phyloP scores from a whole-genome alignment of 2,888 invertebrate species.

The Plebejus anna region DNA sequence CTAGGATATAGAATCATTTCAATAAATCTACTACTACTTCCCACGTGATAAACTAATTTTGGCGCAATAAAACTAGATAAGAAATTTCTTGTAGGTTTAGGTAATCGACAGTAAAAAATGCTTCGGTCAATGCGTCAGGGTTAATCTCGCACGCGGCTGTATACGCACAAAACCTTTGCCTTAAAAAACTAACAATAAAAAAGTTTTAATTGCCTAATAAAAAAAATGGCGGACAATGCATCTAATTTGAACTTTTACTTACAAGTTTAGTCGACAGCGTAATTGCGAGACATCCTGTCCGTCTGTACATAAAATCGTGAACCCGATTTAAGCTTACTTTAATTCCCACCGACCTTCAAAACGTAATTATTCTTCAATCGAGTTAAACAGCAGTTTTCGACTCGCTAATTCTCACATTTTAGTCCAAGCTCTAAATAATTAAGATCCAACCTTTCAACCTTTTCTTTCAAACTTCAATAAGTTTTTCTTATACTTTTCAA shows the following conservation, averaged over 20 bases:
- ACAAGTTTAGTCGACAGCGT: slow-evolving; percentile 58
- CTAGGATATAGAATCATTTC: too few relatives aligned
- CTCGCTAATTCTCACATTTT: slow-evolving; percentile 43
- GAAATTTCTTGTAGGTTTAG: too few relatives aligned
- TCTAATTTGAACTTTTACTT: slow-evolving; percentile 56
- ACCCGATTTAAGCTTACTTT: slow-evolving; percentile 45
- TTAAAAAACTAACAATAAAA: slow-evolving; percentile 11
- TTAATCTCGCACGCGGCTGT: background rate
- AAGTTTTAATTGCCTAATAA: slow-evolving; percentile 29
- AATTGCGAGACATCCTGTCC: slow-evolving; percentile 66
- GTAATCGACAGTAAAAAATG: background rate
- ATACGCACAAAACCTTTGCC: background rate
- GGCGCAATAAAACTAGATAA: too few relatives aligned
- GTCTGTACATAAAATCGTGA: slow-evolving; percentile 48
- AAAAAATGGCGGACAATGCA: slow-evolving; percentile 37
- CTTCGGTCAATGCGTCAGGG: background rate
- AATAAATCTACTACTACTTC: too few relatives aligned
- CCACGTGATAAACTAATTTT: too few relatives aligned
- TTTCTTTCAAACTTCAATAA: background rate
- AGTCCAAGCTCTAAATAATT: slow-evolving; percentile 13
- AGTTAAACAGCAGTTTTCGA: slow-evolving; percentile 36
- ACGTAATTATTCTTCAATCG: slow-evolving; percentile 53
- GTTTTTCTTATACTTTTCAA: too few relatives aligned
- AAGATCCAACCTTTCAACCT: background rate
- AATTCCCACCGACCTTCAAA: slow-evolving; percentile 50